Conservation (phyloP, 2,888 invertebrate genomes). For the Rhingia rostrata region DNA sequence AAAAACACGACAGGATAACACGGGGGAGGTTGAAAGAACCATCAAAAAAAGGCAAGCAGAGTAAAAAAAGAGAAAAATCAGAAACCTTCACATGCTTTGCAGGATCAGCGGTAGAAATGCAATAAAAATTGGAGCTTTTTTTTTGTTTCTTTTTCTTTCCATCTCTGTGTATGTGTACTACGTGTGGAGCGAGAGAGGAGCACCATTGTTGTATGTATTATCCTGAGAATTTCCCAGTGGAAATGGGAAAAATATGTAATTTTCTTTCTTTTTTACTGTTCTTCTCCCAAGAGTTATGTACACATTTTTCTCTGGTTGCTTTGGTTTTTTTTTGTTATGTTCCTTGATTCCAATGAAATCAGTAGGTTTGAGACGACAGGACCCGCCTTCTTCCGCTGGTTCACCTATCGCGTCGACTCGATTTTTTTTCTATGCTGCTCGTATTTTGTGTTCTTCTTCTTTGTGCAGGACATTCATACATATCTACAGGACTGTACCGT, state of each 20-base stretch:
- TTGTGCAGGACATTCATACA: constrained; percentile 59
- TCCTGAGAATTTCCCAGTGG: constrained; percentile 68
- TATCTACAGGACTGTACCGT: constrained; percentile 45
- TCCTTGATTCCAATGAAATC: constrained; percentile 74
- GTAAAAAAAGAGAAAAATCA: constrained; percentile 16
- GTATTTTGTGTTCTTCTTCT: constrained; percentile 62
- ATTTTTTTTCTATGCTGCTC: constrained; percentile 56
- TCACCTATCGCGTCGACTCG: constrained; percentile 75
- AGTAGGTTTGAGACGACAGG: constrained; percentile 70
- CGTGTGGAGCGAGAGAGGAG: constrained; percentile 46
- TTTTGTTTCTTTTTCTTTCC: constrained; percentile 53
- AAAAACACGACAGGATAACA: constrained; percentile 31
- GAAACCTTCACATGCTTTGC: constrained; percentile 52
- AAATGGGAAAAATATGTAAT: constrained; percentile 74
- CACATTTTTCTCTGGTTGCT: constrained; percentile 71
- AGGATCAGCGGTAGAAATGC: constrained; percentile 71
- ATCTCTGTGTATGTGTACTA: constrained; percentile 16
- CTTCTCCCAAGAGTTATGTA: constrained; percentile 74
- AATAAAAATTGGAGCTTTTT: constrained; percentile 72
- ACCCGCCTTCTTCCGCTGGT: constrained; percentile 75
- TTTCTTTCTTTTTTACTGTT: constrained; percentile 66
- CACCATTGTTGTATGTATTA: constrained; percentile 51
- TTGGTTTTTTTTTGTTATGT: constrained; percentile 67
- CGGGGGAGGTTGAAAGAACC: constrained; percentile 12
- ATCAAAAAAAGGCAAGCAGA: constrained; percentile 21